Conservation (phyloP, 2,888 invertebrate species). For the Drosophila antonietae region DNA sequence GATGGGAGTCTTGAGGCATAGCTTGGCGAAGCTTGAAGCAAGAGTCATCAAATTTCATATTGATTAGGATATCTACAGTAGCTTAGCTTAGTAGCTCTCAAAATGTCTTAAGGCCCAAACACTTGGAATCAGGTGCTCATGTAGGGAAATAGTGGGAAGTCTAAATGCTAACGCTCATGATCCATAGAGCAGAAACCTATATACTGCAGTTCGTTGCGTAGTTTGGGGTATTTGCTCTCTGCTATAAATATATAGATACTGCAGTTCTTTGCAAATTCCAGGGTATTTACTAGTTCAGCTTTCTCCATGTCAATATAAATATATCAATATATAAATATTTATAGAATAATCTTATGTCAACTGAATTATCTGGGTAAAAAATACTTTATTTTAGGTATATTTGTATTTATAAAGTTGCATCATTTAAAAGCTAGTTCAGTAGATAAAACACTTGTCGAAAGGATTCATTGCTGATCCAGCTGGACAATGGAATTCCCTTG, state of each 20-base stretch:
- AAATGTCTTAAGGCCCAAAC: background rate
- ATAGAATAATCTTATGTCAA: background rate
- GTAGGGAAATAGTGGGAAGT: background rate
- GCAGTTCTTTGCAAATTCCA: background rate
- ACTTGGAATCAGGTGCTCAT: background rate
- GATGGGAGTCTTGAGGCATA: background rate
- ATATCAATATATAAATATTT: background rate
- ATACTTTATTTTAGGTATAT: slow-evolving; percentile 2
- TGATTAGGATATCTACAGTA: no score
- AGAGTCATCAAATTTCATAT: no score
- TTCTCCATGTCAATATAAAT: no score
- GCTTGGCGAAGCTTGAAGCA: no score
- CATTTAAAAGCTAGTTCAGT: slow-evolving; percentile 42
- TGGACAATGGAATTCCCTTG: slow-evolving; percentile 77
- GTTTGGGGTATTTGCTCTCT: no score
- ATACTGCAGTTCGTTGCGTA: no score
- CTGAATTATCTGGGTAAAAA: background rate
- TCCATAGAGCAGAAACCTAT: background rate
- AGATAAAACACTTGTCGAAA: slow-evolving; percentile 78
- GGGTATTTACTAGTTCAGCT: background rate
- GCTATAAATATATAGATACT: background rate
- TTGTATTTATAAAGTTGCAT: background rate
- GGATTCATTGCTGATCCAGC: slow-evolving; percentile 81
- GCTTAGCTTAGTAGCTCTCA: background rate
- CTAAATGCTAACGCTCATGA: background rate